Percentiles rank a stretch among this genome's conserved stretches.
Conservation (phyloP, 2,888 invertebrate species). For the Meta bourneti region DNA sequence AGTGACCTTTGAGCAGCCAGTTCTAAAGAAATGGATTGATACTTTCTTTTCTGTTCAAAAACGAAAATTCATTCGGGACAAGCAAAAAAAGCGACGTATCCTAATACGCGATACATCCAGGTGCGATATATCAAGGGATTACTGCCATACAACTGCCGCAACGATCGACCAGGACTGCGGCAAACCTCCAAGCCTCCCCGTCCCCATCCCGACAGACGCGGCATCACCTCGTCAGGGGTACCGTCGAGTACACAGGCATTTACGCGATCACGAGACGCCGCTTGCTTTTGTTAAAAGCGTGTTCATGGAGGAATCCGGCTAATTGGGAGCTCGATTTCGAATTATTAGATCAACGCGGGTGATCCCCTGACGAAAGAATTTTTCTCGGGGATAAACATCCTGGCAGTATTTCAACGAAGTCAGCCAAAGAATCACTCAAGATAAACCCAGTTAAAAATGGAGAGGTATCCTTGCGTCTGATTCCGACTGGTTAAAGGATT, state of each 20-base stretch:
- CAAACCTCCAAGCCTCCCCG: not conserved
- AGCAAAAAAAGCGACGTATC: not conserved
- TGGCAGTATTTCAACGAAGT: constrained; percentile 4
- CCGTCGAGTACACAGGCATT: not conserved
- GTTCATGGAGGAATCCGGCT: not conserved
- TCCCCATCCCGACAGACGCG: not conserved
- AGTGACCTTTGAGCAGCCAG: too few relatives aligned
- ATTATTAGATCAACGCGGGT: constrained; percentile 47
- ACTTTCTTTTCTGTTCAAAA: too few relatives aligned
- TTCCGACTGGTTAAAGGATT: not conserved
- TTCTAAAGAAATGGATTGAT: too few relatives aligned
- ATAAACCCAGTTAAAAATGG: not conserved
- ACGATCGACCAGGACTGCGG: not conserved
- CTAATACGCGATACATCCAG: not conserved
- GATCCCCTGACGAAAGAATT: constrained; percentile 5
- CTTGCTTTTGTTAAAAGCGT: not conserved
- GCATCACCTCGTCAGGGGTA: not conserved
- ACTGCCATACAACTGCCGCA: not conserved
- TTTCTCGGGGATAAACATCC: constrained; percentile 1
- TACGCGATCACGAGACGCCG: not conserved
- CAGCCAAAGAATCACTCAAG: not conserved
- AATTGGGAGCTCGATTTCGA: constrained; percentile 45
- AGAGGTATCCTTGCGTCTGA: not conserved
- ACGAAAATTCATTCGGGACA: too few relatives aligned
- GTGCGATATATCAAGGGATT: not conserved